Base-by-base conservation (phyloP, 2,888 invertebrate genomes). In the Amphipoea lucens region DNA sequence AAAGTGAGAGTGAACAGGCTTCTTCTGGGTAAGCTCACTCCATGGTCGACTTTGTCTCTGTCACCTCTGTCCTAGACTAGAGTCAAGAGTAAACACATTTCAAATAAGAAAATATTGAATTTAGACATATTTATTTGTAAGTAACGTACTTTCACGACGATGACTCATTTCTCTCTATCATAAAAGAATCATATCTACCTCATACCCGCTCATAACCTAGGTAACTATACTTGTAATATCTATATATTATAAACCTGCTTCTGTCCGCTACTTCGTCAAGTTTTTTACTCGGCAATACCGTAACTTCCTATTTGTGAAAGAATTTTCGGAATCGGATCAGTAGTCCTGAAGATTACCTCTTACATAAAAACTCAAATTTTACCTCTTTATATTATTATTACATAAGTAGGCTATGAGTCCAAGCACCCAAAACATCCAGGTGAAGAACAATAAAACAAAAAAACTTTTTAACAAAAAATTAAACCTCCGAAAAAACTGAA, bases 351-450 rank as follows among this genome's bases (percentile, higher is more conserved):
- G 23, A 40, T 66, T 23, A 66, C 66, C 12, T 20, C 2, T 7
- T n/a, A 62, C n/a, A 60, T 3, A 62, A n/a, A 54, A 20, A 20
- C 20, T 20, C 12, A 36, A 17, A 63, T 7, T 20, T 9, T 40
- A 20, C 20, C 20, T 65, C 20, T 20, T 45, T 9, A 45, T 45
- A 45, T 9, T 14, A 66, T 66, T 14, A 66, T 66, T 23, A 40
- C 23, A 57, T n/a, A 54, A n/a, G n/a, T 78, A 63, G 70, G 78
- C n/a, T 36, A 68, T 29, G 20, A 20, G 45, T 72, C 12, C 62
- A 65, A 76, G 14, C 81, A 57, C 17, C n/a, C 23, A 14, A 65
- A 54, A 40, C 0, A 74, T 68, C n/a, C 62, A 74, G 67, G 29
- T 40, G 54, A 36, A 57, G 1, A 68, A 80, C 40, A 74, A 54